Base-by-base conservation (phyloP, 2,888 invertebrate species). In the Lycia hirtaria region DNA sequence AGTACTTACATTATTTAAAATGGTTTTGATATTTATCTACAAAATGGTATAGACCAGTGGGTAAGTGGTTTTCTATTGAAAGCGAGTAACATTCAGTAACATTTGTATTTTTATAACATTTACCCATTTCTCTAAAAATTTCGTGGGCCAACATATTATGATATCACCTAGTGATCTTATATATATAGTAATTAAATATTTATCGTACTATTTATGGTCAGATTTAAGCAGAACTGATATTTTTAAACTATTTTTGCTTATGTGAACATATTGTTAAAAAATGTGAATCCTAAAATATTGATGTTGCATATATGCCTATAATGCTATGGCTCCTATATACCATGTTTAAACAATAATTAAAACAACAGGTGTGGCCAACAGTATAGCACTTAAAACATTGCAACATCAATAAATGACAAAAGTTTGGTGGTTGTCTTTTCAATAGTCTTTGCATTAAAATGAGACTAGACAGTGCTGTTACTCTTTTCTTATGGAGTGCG, bases 11-110 rank as follows among this genome's bases (percentile, higher is more conserved):
- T 48, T 51, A 40, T 24, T 38, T 44, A 22, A 17, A 40, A 38
- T 60, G 20, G 24, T 59, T 51, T 66, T 65, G 60, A 54, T 65
- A 62, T 67, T 70, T 67, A 35, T 75, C 70, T 72, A 75, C 69
- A 73, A 64, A 10, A 63, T 65, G 65, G 62, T 82, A 82, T 37
- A 30, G 22, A 56, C 10, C 43, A 56, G 9, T 44, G 26, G 10
- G 38, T n/a, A 40, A 15, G 47, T 10, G 35, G 35, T 53, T 48
- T 51, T 15, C 26, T 48, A 53, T 58, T 53, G 43, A 57, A 47
- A 47, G 30, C 33, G 35, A 49, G 30, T 57, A 22, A 30, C 38
- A 38, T 41, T 32, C 9, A 22, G 32, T 43, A 41, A 60, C 24
- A 40, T 44, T 56, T 28, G 30, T 61, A 61, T 65, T 61, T 65